Base-by-base conservation (phyloP, 2,113 vertebrate genomes). In the Chaetodon trifascialis region DNA sequence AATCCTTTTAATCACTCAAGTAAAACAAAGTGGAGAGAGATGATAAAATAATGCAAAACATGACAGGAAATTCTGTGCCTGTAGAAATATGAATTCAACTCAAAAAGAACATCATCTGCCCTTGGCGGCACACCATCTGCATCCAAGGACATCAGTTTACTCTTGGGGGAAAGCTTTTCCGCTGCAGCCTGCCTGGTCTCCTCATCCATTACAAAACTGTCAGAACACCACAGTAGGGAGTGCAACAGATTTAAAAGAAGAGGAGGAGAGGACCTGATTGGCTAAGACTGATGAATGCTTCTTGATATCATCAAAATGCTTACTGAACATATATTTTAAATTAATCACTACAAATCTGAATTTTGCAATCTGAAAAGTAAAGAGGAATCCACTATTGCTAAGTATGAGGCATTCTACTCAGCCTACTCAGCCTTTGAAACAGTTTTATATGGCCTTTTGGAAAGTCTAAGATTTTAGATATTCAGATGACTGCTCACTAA, bases 151-250 rank as follows among this genome's bases (percentile, higher is more conserved):
- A 72, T 49, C 15, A 76, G 15, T n/a, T 52, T 12, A 40, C 86
- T 68, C 86, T 44, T 76, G 83, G 83, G 30, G 83, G 51, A 23
- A 62, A 64, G 25, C 49, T 23, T 72, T 68, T 67, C 47, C 4
- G 1, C 40, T 52, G 67, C 71, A 81, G 73, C 64, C 49, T 67
- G 68, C 77, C 62, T 34, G 55, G 30, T 62, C 69, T 25, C 44
- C 42, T 79, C 86, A 88, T 85, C 83, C 71, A 85, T 88, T 82
- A 82, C 65, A 67, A 34, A 79, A 51, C 70, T 88, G 83, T 79
- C 79, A 85, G 65, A 72, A 9, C 36, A 14, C 7, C 82, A 54
- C 59, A 66, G 68, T 60, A 7, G 51, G 58, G 34, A 54, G 44
- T 7, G 36, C 9, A 46, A 38, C 64, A 64, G 56, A 46, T 73